Percentiles rank a stretch among this genome's conserved stretches.
Evolutionary conservation across 1,140 invertebrate species (phyloP).

Genomic region (Gryllus bimaculatus): DNA sequence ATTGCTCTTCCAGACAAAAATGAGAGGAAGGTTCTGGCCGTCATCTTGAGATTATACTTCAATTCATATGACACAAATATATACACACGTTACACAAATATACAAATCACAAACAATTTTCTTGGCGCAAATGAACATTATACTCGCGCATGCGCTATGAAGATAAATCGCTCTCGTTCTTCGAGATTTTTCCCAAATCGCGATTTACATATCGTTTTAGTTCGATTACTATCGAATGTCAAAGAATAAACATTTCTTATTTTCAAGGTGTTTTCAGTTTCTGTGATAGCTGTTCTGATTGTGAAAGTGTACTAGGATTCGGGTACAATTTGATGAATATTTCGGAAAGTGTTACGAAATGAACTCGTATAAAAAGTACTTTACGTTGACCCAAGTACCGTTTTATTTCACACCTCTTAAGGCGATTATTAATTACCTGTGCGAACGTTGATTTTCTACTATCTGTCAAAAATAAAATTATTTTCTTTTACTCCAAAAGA

Average conservation of each 20-base stretch:
- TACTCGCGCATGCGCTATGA: neutral
- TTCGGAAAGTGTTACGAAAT: too few relatives aligned
- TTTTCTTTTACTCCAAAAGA: too few relatives aligned
- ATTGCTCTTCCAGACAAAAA: neutral
- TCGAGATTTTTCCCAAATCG: neutral
- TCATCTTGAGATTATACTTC: neutral
- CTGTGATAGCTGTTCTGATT: too few relatives aligned
- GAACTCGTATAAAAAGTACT: too few relatives aligned
- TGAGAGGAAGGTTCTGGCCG: neutral
- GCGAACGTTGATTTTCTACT: too few relatives aligned
- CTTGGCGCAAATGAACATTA: conserved; percentile 4
- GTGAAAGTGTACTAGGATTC: too few relatives aligned
- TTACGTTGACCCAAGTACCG: too few relatives aligned
- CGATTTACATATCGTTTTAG: neutral
- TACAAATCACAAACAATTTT: neutral
- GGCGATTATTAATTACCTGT: too few relatives aligned
- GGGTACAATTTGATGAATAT: too few relatives aligned
- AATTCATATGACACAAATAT: neutral
- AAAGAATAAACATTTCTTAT: neutral
- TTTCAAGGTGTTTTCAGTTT: too few relatives aligned
- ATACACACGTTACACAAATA: neutral
- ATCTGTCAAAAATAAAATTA: too few relatives aligned
- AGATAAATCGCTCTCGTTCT: neutral
- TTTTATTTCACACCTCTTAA: too few relatives aligned
- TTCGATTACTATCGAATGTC: neutral